Evolutionary conservation across 2,113 vertebrate species (phyloP).

Genomic region (Tauraco erythrolophus): DNA sequence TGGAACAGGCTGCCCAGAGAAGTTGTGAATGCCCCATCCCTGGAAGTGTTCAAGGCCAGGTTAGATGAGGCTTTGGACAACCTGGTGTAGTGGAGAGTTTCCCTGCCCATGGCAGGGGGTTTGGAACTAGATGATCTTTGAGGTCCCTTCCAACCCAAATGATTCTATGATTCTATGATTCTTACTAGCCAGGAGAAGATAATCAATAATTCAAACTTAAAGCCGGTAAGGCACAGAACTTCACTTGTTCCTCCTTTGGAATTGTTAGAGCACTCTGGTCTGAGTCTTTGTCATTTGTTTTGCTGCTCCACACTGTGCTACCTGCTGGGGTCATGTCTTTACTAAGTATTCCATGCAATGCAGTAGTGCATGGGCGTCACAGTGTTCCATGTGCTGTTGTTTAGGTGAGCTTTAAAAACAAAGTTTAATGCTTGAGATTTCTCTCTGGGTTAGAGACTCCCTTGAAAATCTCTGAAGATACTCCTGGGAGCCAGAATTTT

Average conservation of each 20-base stretch:
- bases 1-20: too few species aligned
- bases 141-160: too few species aligned
- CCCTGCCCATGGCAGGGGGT: too few species aligned
- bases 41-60: too few species aligned
- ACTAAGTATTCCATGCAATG: neutral
- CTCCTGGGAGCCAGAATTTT: neutral
- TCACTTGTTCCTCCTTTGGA: neutral
- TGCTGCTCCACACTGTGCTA: neutral
- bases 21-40: too few species aligned
- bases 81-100: too few species aligned
- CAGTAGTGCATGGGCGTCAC: neutral
- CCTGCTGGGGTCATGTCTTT: neutral
- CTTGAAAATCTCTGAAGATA: neutral
- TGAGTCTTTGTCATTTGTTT: neutral
- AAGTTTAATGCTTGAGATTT: neutral
- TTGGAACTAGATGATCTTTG: too few species aligned
- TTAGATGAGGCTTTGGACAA: too few species aligned
- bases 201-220: neutral
- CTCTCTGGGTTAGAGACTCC: neutral
- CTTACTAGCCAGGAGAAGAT: neutral
- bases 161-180: too few species aligned
- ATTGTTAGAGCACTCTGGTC: neutral
- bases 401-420: neutral
- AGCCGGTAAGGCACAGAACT: neutral
- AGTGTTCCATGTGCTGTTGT: neutral